Base-by-base conservation (phyloP, 2,888 invertebrate genomes). In the Drosophila pullipes region DNA sequence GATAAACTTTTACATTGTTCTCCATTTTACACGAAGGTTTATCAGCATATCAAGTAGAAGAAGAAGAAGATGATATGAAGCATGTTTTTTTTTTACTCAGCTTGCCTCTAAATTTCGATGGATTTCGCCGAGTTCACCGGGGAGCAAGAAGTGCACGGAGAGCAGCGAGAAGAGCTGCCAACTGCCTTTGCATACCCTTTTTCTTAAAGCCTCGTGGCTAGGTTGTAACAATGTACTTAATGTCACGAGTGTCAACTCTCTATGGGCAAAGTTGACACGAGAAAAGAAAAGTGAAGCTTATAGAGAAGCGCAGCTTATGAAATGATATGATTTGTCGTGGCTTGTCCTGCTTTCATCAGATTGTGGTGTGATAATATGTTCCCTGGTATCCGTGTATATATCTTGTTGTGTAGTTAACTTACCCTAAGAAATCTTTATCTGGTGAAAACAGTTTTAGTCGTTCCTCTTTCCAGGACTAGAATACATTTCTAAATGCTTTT, bases 1-100 rank as follows among this genome's bases (percentile, higher is more conserved):
- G 71, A 70, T 71, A 41, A 61, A 60, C 71, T 69, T 69, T 49
- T 57, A 47, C 55, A 50, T 33, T 55, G 37, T 28, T 35, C 52
- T 37, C 30, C 53, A 39, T 57, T 57, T 57, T 28, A n/a, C 31
- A 44, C 61, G 47, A 33, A 39, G 28, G 70, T 39, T 62, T 62
- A 69, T 58, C 58, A 30, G 33, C 39, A 69, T 69, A 50, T 44
- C 41, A 44, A 44, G 22, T 22, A 25, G 16, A 28, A 18, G 55
- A 4, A 5, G 37, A 5, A 30, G 30, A 3, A 13, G 9, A 22
- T 16, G 28, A 37, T 18, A 4, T 37, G 13, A 39, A n/a, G 13
- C 37, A n/a, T 39, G 37, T 28, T 57, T 57, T 16, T 57, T 39
- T 28, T n/a, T 57, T 39, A 39, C 25, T 28, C 57, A 28, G 57